Percentiles rank a stretch among this genome's conserved stretches.
Conservation (phyloP, 2,113 vertebrate species). For the Phalacrocorax carbo region DNA sequence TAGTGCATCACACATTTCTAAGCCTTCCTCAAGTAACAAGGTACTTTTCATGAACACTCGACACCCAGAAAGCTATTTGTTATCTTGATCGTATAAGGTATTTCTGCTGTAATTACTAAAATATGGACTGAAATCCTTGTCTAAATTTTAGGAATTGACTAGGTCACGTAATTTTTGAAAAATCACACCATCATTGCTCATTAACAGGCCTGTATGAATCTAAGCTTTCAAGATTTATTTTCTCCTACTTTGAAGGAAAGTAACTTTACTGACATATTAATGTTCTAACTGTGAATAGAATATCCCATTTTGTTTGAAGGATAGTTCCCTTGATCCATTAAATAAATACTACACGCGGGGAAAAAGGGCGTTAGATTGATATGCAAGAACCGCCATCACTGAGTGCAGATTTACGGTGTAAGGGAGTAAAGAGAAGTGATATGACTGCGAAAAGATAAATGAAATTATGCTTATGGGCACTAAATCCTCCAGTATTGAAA, state of each 20-base stretch:
- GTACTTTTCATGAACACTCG: not conserved
- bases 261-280: conserved; percentile 82
- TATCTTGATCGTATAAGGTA: not conserved
- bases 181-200: conserved; percentile 52
- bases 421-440: conserved; percentile 72
- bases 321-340: conserved; percentile 76
- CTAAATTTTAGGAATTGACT: conserved; percentile 52
- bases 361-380: conserved; percentile 56
- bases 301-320: conserved; percentile 71
- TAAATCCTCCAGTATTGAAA: conserved; percentile 63
- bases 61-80: not conserved
- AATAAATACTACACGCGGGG: conserved; percentile 72
- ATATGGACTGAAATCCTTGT: conserved; percentile 40
- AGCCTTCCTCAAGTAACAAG: not conserved
- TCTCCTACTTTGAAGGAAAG: conserved; percentile 62
- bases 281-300: conserved; percentile 76
- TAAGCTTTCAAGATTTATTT: conserved; percentile 69
- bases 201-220: conserved; percentile 38
- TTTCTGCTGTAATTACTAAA: conserved; percentile 61
- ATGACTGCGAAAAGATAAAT: conserved; percentile 70
- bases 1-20: not conserved
- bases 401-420: conserved; percentile 69
- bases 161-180: conserved; percentile 41
- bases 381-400: conserved; percentile 38
- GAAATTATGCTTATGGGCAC: conserved; percentile 53